Percentiles rank a stretch among this genome's conserved stretches.
These are phyloP conservation scores for Beris chalybata DNA, from an alignment of 2,888 invertebrate genomes.

Conservation along the genomic window DNA sequence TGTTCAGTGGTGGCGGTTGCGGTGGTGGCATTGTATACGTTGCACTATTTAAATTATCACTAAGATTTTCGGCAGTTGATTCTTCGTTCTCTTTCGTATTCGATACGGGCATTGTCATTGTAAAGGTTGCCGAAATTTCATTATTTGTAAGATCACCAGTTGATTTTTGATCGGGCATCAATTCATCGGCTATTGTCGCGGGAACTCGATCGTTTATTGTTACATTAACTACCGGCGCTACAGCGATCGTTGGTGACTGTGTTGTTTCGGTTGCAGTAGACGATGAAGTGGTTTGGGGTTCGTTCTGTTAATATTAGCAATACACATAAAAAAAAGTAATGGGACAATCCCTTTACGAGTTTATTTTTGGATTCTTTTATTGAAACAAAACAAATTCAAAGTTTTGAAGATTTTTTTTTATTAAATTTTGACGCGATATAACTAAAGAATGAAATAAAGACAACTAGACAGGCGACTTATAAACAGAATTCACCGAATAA, in stretches of 20 bases:
- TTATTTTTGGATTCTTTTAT: neutral
- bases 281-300: conserved; percentile 36
- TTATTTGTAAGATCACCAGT: conserved; percentile 15
- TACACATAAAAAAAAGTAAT: conserved; percentile 41
- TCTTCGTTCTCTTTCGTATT: conserved; percentile 13
- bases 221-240: conserved; percentile 17
- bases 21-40: conserved; percentile 40
- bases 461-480: too few relatives aligned
- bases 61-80: conserved; percentile 21
- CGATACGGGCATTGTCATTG: conserved; percentile 37
- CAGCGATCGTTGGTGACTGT: conserved; percentile 33
- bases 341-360: conserved; percentile 11
- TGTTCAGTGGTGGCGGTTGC: conserved; percentile 19
- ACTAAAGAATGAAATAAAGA: neutral
- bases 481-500: too few relatives aligned
- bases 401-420: neutral
- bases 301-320: conserved; percentile 53
- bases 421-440: neutral
- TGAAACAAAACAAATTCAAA: conserved; percentile 26
- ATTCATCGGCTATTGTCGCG: conserved; percentile 31
- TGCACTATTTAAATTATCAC: conserved; percentile 36
- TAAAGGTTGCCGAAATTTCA: conserved; percentile 41
- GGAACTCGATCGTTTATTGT: conserved; percentile 43
- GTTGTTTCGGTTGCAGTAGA: conserved; percentile 56
- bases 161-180: conserved; percentile 24